These are phyloP conservation scores for Cetonia aurata DNA, from an alignment of 2,888 invertebrate genomes.

Conservation along the genomic window DNA sequence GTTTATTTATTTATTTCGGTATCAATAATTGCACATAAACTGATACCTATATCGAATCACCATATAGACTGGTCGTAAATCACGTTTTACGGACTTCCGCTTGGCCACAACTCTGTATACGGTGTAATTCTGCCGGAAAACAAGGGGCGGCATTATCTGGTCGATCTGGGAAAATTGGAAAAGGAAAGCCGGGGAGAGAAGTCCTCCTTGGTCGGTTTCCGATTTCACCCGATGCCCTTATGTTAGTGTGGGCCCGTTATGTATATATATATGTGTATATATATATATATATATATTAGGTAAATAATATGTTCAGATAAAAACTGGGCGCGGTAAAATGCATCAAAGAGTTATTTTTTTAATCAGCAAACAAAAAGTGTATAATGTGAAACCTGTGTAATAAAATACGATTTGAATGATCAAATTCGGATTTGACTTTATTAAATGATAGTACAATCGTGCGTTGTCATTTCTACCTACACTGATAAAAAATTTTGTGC, in stretches of 20 bases:
- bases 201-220: not conserved
- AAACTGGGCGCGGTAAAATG: not conserved
- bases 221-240: not conserved
- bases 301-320: not conserved
- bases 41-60: conserved; percentile 59
- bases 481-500: no score
- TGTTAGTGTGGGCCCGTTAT: not conserved
- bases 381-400: no score
- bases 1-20: conserved; percentile 40
- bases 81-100: conserved; percentile 62
- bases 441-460: no score
- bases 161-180: conserved; percentile 30
- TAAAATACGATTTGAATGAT: no score
- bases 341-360: not conserved
- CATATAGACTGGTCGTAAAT: conserved; percentile 59
- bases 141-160: conserved; percentile 55
- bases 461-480: no score
- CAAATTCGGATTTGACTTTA: no score
- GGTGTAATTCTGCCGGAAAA: conserved; percentile 57
- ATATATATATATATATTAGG: not conserved
- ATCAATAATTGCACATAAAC: conserved; percentile 54
- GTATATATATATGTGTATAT: not conserved
- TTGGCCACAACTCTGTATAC: conserved; percentile 51
- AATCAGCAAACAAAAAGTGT: no score
- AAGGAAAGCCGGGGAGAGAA: conserved; percentile 8